Evolutionary conservation across 2,113 vertebrate species (phyloP).

Genomic region (Pristiophorus japonicus): DNA sequence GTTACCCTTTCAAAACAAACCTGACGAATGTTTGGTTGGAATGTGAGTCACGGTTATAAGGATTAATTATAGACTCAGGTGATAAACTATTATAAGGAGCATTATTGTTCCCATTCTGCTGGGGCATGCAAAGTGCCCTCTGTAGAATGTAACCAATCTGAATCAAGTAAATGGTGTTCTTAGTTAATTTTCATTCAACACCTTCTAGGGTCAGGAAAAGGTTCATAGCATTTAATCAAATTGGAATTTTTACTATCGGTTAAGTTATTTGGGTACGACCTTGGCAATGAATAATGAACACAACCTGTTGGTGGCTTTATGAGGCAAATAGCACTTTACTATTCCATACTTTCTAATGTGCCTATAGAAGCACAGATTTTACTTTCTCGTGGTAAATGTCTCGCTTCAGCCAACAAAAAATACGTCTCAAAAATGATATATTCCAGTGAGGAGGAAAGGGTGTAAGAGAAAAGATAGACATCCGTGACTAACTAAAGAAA

Average conservation of each 20-base stretch:
- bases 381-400: not conserved
- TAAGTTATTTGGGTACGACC: not conserved
- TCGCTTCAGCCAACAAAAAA: not conserved
- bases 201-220: not conserved
- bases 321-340: not conserved
- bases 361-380: not conserved
- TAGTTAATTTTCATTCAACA: not conserved
- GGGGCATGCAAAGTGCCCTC: not conserved
- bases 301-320: not conserved
- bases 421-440: too few relatives aligned
- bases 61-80: not conserved
- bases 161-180: not conserved
- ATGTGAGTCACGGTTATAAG: not conserved
- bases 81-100: not conserved
- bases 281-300: not conserved
- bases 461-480: too few relatives aligned
- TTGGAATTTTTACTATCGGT: not conserved
- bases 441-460: too few relatives aligned
- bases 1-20: not conserved
- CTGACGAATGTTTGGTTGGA: not conserved
- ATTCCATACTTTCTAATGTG: not conserved
- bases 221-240: not conserved
- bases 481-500: too few relatives aligned
- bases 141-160: not conserved
- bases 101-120: not conserved